These are phyloP conservation scores for Halcyon smyrnensis DNA, from an alignment of 2,797 vertebrate species.

Conservation along the genomic window DNA sequence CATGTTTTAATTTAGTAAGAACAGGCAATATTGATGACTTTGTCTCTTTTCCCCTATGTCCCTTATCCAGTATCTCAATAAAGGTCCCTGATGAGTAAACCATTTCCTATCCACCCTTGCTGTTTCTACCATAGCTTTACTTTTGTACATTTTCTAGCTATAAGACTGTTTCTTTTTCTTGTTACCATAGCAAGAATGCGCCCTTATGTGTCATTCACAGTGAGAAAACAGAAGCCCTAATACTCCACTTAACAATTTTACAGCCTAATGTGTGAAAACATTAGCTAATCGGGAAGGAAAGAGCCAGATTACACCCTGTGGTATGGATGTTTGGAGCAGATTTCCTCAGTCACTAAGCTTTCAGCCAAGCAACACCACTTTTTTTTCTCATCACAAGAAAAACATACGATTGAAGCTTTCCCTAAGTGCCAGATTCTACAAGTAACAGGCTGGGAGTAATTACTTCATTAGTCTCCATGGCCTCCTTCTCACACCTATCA, in stretches of 20 bases:
- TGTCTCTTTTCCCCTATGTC: background rate
- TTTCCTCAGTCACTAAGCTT: background rate
- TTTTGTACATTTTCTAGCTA: background rate
- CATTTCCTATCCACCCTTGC: background rate
- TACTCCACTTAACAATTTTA: background rate
- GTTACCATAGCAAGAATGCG: background rate
- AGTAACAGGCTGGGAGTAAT: background rate
- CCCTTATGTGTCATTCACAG: background rate
- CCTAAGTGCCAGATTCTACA: background rate
- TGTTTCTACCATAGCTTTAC: background rate
- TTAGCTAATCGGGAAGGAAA: background rate
- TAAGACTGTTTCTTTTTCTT: background rate
- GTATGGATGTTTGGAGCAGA: background rate
- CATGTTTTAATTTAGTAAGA: background rate
- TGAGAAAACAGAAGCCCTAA: background rate
- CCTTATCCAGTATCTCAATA: fast-evolving
- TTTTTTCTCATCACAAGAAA: background rate
- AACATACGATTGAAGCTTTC: background rate
- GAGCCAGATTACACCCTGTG: constrained; percentile 4
- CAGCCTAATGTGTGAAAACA: background rate
- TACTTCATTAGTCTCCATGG: background rate
- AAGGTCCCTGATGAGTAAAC: background rate
- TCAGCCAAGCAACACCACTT: background rate
- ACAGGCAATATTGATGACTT: background rate
- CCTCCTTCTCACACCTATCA: background rate